Evolutionary conservation across 2,888 invertebrate species (phyloP), one percentile per base, ranked within the genome.

Genomic region (Neelides folsomi): DNA sequence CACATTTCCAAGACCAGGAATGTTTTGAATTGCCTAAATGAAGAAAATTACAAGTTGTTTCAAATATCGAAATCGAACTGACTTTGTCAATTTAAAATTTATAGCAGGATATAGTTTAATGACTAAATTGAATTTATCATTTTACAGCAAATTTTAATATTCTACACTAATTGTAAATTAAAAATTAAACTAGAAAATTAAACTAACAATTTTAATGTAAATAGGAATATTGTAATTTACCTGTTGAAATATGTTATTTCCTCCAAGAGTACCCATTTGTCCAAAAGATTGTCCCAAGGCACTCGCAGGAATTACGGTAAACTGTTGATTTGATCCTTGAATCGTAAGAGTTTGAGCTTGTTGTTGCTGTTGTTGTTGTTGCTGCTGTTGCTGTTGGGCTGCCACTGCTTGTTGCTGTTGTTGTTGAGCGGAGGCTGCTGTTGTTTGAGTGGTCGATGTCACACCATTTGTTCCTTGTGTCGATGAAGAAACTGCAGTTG

Each of bases 241-340:
- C 27, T 27, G 27, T 27, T 27, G 27, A 7, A 12, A 42, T 54
- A 45, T 47, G 52, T 46, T 54, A 51, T 51, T 12, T 27, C 34
- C 34, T 12, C 10, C n/a, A 34, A 20, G n/a, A 13, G 13, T 36
- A 42, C 51, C 46, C 37, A 60, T 57, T 54, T 61, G 61, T 52
- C 60, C 58, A 40, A 62, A 50, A 20, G 59, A 54, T 49, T 64
- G 62, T 7, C 60, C 69, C 62, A 79, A 68, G 49, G 77, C 76
- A 13, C 79, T 76, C 1, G 82, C 79, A 9, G 87, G 86, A 67
- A 89, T 87, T 49, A 89, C 82, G 5, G 87, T 87, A 62, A 87
- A 77, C 67, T 87, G 87, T 67, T 86, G 86, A 0, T 85, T 66
- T 79, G 79, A 1, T 82, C 80, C 60, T 54, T 63, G 62, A 41